phyloP scores from a whole-genome alignment of 30 jellyfish, hydroid and myxozoan species.

The Turritopsis rubra region DNA sequence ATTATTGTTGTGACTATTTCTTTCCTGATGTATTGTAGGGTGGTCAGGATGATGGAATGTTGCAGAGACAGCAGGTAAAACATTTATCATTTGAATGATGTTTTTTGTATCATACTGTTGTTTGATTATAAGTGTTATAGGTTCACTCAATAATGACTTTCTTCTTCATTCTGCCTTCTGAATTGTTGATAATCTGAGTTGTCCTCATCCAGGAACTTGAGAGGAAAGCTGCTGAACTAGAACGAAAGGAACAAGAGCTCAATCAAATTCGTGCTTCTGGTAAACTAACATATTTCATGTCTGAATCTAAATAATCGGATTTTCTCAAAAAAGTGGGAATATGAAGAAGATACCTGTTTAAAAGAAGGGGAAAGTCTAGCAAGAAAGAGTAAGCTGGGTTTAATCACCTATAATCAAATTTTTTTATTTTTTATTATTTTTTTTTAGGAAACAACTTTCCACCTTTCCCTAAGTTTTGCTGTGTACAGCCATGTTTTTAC shows the following conservation, averaged over 20 bases:
- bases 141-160: no score
- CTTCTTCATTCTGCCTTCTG: no score
- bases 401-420: no score
- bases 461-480: constrained; percentile 78
- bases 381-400: no score
- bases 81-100: background rate
- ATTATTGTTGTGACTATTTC: background rate
- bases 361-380: no score
- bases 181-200: no score
- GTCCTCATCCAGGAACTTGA: constrained; percentile 93
- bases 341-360: no score
- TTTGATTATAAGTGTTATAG: no score
- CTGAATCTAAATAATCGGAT: no score
- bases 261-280: constrained; percentile 52
- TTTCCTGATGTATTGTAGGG: background rate
- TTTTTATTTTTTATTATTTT: no score
- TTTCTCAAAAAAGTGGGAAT: no score
- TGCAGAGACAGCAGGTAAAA: background rate
- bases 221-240: constrained; percentile 79
- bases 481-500: constrained; percentile 90
- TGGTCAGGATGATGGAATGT: background rate
- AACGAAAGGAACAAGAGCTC: constrained; percentile 71
- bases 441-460: constrained; percentile 70
- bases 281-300: background rate
- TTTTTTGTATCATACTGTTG: no score